Evolutionary conservation across 2,888 invertebrate species (phyloP).

Genomic region (Lasioglossum vierecki): DNA sequence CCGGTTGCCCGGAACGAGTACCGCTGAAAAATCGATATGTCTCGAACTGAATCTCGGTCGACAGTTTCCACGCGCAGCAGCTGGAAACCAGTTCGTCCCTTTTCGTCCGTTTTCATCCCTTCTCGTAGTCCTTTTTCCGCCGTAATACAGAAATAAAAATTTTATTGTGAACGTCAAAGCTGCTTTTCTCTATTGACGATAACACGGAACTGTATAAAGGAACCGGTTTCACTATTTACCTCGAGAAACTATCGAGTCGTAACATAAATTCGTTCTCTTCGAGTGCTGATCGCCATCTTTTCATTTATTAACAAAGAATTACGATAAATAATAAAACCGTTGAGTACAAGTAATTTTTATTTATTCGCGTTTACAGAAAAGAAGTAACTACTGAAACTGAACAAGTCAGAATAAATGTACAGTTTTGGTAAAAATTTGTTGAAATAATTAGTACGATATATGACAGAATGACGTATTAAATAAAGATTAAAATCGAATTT

Average conservation of each 20-base stretch:
- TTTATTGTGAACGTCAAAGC: background rate
- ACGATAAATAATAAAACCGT: too few relatives aligned
- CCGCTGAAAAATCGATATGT: conserved; percentile 43
- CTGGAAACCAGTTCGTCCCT: background rate
- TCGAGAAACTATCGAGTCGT: background rate
- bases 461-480: too few relatives aligned
- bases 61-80: conserved; percentile 2
- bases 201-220: background rate
- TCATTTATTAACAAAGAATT: background rate
- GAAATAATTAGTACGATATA: too few relatives aligned
- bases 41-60: conserved; percentile 34
- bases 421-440: too few relatives aligned
- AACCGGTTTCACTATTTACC: background rate
- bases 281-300: background rate
- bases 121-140: background rate
- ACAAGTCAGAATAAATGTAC: too few relatives aligned
- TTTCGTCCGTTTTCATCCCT: background rate
- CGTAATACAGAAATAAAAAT: background rate
- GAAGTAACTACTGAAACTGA: too few relatives aligned
- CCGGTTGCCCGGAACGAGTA: conserved; percentile 43
- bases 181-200: background rate
- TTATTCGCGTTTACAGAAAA: too few relatives aligned
- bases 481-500: background rate
- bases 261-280: background rate
- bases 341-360: background rate